Base-by-base conservation (phyloP, 1,140 invertebrate genomes). In the Piezodorus guildinii region DNA sequence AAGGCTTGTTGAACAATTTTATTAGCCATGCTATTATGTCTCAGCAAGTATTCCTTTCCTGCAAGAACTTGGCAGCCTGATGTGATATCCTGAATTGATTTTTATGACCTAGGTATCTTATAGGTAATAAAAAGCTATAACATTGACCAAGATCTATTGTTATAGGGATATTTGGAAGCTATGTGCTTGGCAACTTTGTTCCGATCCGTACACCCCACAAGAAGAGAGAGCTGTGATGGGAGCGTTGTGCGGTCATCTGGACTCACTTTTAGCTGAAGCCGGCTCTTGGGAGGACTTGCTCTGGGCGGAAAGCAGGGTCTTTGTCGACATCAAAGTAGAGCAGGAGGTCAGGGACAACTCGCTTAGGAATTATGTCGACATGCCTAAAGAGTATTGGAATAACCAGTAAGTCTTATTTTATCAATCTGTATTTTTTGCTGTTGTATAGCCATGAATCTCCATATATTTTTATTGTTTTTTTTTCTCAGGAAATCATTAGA, bases 151-250 rank as follows among this genome's bases (percentile, higher is more conserved):
- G n/a, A n/a, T n/a, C n/a, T n/a, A n/a, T n/a, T n/a, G n/a, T n/a
- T n/a, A n/a, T 65, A 80, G 94, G 73, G 91, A 94, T 75, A 77
- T 96, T 1, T 97, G 94, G 94, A 96, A 96, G 72, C 78, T 81
- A 69, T 85, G 85, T 71, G 86, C 90, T 65, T 85, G 88, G 83
- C 77, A 83, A 69, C 77, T 93, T 72, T 83, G 81, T 21, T 72
- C 80, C 71, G 80, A 86, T 71, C 70, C 74, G 21, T 73, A 72
- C 27, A 69, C 25, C 23, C 64, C 69, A 19, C 46, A 59, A 15
- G 64, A 64, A 43, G 69, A 83, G 60, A 81, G 83, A 64, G 83
- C 83, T 14, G 82, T 88, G 27, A 83, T 89, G 66, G 89, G 84
- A 3, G 81, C 85, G 62, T 80, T 94, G 17, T 93, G 91, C 77